Conservation (phyloP, 2,113 vertebrate species). For the Pedionomus torquatus region DNA sequence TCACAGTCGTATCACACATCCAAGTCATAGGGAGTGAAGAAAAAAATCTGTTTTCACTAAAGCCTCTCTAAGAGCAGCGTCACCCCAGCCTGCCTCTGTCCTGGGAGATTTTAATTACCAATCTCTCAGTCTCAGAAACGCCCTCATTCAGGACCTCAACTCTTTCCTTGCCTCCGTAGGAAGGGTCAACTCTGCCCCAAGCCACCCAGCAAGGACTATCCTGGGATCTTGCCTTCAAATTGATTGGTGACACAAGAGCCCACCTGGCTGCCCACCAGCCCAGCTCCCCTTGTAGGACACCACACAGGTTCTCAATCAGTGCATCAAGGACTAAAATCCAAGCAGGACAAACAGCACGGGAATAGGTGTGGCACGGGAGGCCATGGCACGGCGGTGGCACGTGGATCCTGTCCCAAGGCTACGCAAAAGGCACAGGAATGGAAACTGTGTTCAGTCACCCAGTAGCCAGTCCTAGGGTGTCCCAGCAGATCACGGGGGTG, state of each 20-base stretch:
- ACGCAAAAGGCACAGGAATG: background rate
- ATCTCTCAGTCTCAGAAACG: background rate
- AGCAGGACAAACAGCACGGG: background rate
- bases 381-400: accelerated
- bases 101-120: background rate
- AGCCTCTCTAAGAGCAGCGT: accelerated
- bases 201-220: background rate
- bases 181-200: background rate
- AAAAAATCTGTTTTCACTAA: background rate
- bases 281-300: background rate
- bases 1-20: background rate
- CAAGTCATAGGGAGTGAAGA: background rate
- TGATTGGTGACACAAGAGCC: background rate
- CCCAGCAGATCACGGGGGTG: background rate
- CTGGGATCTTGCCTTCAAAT: background rate
- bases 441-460: background rate
- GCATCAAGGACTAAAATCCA: background rate
- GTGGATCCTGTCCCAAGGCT: background rate
- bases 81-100: background rate
- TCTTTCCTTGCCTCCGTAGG: background rate
- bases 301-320: background rate
- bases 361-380: accelerated
- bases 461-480: background rate
- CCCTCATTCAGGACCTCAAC: background rate
- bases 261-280: no score